phyloP scores from a whole-genome alignment of 2,888 invertebrate species.

The Hirtodrosophila confusa region DNA sequence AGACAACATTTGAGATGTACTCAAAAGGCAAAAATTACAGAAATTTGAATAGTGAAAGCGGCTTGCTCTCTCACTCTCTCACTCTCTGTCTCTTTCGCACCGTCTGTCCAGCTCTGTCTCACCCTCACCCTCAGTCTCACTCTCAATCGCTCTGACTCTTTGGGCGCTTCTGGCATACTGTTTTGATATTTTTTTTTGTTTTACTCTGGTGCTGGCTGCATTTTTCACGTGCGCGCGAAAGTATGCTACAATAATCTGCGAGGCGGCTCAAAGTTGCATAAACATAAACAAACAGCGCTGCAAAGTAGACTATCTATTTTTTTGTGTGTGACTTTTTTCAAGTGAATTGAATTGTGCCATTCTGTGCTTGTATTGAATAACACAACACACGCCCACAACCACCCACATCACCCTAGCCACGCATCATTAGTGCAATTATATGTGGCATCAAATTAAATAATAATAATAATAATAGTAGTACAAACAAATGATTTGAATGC shows the following conservation, averaged over 20 bases:
- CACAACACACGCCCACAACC: constrained; percentile 4
- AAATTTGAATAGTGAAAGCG: constrained; percentile 33
- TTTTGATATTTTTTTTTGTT: constrained; percentile 7
- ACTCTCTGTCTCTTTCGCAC: background rate
- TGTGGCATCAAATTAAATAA: background rate
- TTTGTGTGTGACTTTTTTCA: constrained; percentile 36
- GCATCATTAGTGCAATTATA: constrained; percentile 2
- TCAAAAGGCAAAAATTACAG: constrained; percentile 11
- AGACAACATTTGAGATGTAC: constrained; percentile 17
- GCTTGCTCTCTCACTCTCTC: background rate
- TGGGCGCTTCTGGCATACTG: constrained; percentile 8
- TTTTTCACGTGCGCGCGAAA: constrained; percentile 62
- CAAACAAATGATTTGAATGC: background rate
- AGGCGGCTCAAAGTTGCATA: constrained; percentile 58
- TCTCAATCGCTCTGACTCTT: background rate
- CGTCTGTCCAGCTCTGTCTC: background rate
- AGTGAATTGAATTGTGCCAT: constrained; percentile 29
- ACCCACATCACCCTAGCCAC: background rate
- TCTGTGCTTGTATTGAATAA: constrained; percentile 3
- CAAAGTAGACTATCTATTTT: constrained; percentile 18
- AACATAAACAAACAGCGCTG: constrained; percentile 57
- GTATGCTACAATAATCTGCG: constrained; percentile 53
- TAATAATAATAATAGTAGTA: background rate
- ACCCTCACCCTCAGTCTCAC: background rate
- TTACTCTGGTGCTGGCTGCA: constrained; percentile 36